Conservation (phyloP, 2,888 invertebrate genomes). For the Zygogramma bicolorata region DNA sequence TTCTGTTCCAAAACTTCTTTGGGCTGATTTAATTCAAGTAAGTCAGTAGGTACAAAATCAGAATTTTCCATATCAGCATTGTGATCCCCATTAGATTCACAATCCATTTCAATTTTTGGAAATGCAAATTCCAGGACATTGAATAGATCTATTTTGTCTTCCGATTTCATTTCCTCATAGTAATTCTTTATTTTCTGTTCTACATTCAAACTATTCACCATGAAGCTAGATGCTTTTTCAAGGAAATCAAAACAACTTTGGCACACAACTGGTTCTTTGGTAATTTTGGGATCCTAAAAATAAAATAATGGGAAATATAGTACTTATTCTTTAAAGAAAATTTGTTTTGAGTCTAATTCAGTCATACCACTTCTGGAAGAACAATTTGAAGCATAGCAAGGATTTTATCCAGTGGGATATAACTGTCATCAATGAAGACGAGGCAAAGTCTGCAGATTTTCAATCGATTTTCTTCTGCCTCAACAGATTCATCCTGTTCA, state of each 20-base stretch:
- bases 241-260: constrained; percentile 39
- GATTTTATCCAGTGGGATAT: constrained; percentile 35
- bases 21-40: constrained; percentile 27
- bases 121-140: constrained; percentile 46
- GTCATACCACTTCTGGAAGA: constrained; percentile 44
- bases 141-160: constrained; percentile 41
- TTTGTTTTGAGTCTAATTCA: not conserved
- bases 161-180: constrained; percentile 33
- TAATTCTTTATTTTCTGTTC: constrained; percentile 47
- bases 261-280: constrained; percentile 45
- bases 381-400: constrained; percentile 46
- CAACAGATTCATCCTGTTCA: not conserved
- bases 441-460: constrained; percentile 46
- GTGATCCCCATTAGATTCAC: constrained; percentile 21
- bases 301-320: constrained; percentile 15
- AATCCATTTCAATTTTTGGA: constrained; percentile 47
- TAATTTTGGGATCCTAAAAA: constrained; percentile 41
- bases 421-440: constrained; percentile 43
- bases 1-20: constrained; percentile 16
- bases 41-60: constrained; percentile 31
- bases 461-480: constrained; percentile 23
- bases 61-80: constrained; percentile 21
- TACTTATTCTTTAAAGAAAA: not conserved
- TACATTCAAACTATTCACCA: constrained; percentile 43
- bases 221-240: constrained; percentile 42